These are phyloP conservation scores for Helicorthomorpha holstii DNA, from an alignment of 1,140 invertebrate genomes.

Conservation along the genomic window DNA sequence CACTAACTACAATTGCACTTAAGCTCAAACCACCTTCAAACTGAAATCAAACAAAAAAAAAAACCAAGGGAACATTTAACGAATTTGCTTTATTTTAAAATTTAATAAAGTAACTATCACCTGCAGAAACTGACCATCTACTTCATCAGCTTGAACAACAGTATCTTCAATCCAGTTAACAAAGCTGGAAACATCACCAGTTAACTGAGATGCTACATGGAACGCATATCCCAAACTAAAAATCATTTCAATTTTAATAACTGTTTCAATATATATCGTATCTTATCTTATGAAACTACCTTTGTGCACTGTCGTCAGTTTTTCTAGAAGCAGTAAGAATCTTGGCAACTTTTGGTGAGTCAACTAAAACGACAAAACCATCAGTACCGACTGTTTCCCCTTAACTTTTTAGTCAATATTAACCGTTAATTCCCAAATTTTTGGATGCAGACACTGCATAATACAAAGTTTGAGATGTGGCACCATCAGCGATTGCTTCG, in stretches of 20 bases:
- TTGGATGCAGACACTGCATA: slow-evolving; percentile 24
- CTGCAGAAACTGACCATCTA: slow-evolving; percentile 55
- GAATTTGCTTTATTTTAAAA: neutral
- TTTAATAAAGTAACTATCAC: slow-evolving; percentile 7
- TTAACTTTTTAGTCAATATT: slow-evolving; percentile 1
- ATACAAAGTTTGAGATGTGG: slow-evolving; percentile 23
- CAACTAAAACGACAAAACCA: slow-evolving; percentile 18
- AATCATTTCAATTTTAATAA: slow-evolving; percentile 10
- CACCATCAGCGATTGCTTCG: slow-evolving; percentile 25
- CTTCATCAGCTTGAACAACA: slow-evolving; percentile 85
- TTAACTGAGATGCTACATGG: slow-evolving; percentile 48
- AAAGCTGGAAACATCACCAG: slow-evolving; percentile 38
- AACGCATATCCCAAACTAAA: slow-evolving; percentile 66
- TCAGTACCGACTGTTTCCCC: neutral
- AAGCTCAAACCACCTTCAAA: slow-evolving; percentile 75
- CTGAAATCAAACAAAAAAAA: slow-evolving; percentile 34
- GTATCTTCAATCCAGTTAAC: slow-evolving; percentile 72
- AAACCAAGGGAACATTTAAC: neutral
- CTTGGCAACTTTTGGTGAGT: slow-evolving; percentile 38
- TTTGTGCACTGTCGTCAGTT: slow-evolving; percentile 44
- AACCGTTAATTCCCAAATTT: slow-evolving; percentile 25
- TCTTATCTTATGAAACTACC: neutral
- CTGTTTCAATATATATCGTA: neutral
- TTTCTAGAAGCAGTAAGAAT: slow-evolving; percentile 46
- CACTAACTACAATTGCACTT: slow-evolving; percentile 48